Conservation (phyloP, 2,888 invertebrate species). For the Cheilosia grossa region DNA sequence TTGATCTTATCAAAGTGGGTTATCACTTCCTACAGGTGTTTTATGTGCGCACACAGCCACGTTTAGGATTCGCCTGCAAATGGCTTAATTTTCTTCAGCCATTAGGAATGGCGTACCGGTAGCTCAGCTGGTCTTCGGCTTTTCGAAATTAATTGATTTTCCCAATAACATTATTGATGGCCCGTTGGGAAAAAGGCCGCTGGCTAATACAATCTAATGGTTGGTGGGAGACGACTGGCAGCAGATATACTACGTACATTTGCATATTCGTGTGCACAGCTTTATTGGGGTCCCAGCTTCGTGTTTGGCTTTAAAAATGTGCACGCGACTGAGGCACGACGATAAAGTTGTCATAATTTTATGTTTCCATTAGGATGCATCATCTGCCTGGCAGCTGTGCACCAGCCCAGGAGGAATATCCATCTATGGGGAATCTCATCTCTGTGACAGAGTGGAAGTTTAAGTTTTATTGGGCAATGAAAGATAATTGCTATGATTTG, state of each 20-base stretch:
- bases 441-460: conserved; percentile 14
- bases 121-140: background rate
- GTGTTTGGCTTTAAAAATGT: background rate
- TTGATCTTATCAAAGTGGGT: conserved; percentile 48
- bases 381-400: background rate
- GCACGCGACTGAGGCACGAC: conserved; percentile 12
- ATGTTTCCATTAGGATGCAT: conserved; percentile 53
- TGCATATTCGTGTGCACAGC: conserved; percentile 39
- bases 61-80: conserved; percentile 7
- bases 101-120: background rate
- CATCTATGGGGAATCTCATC: conserved; percentile 16
- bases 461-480: conserved; percentile 46
- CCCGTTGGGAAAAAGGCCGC: conserved; percentile 15
- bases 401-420: conserved; percentile 3
- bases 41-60: background rate
- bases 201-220: conserved; percentile 38
- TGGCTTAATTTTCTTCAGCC: conserved; percentile 39
- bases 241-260: conserved; percentile 10
- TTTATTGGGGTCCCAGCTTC: conserved; percentile 7
- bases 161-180: conserved; percentile 49
- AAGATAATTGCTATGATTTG: conserved; percentile 54
- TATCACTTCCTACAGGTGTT: conserved; percentile 49
- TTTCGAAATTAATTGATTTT: conserved; percentile 48
- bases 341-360: conserved; percentile 65
- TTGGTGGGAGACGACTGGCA: conserved; percentile 2